Evolutionary conservation across 2,888 invertebrate genomes (phyloP).

Genomic region (Bugula neritina): DNA sequence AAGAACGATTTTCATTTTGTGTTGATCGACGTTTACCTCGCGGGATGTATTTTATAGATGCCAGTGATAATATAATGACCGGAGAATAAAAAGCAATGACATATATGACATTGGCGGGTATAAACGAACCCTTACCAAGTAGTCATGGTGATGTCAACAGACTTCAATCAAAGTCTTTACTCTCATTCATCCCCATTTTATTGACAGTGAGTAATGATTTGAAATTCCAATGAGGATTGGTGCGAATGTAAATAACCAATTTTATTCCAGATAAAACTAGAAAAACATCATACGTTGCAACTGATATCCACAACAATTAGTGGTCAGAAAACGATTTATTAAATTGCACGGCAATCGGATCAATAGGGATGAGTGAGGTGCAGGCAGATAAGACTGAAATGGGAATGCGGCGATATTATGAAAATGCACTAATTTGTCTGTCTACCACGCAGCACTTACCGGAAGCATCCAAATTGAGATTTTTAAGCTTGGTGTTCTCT

Average conservation of each 20-base stretch:
- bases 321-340: too few species aligned
- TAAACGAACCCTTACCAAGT: not conserved
- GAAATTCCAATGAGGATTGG: not conserved
- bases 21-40: too few species aligned
- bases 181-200: not conserved
- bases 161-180: not conserved
- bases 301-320: not conserved
- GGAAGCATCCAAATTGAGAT: slow-evolving; percentile 51
- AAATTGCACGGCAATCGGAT: not conserved
- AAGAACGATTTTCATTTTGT: too few species aligned
- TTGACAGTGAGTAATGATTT: not conserved
- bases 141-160: not conserved
- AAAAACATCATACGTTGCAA: not conserved
- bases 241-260: not conserved
- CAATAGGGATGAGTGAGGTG: not conserved
- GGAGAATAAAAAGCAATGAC: not conserved
- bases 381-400: not conserved
- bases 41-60: too few species aligned
- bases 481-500: slow-evolving; percentile 58
- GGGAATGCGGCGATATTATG: too few species aligned
- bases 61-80: not conserved
- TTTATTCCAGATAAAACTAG: not conserved
- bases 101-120: not conserved
- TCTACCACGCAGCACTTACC: slow-evolving; percentile 44
- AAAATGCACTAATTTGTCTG: too few species aligned